Evolutionary conservation across 1,140 invertebrate genomes (phyloP).

Genomic region (Mycetomoellerius zeteki): DNA sequence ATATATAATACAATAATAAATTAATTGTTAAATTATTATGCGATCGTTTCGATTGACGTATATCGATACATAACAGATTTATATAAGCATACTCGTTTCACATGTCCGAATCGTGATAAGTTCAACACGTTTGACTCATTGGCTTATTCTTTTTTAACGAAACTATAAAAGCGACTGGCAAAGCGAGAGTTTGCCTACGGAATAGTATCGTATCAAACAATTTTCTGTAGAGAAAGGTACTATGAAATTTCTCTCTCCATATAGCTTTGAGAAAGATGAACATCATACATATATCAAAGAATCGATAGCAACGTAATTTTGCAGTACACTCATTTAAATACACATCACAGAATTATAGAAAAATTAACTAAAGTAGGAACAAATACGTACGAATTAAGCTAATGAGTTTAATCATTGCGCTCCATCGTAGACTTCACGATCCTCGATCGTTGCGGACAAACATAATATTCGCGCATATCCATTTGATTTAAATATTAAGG

Average conservation of each 20-base stretch:
- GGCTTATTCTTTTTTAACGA: constrained; percentile 16
- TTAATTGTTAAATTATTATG: constrained; percentile 34
- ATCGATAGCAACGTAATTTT: background rate
- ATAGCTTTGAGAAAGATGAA: background rate
- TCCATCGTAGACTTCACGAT: constrained; percentile 46
- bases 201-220: background rate
- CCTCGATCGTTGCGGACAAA: constrained; percentile 35
- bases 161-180: background rate
- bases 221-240: constrained; percentile 9
- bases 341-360: background rate
- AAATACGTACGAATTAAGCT: constrained; percentile 9
- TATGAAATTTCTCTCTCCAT: background rate
- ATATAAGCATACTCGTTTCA: background rate
- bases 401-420: constrained; percentile 36
- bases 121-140: background rate
- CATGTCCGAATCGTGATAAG: constrained; percentile 1
- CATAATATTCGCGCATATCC: constrained; percentile 21
- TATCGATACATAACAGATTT: constrained; percentile 46
- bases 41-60: constrained; percentile 5
- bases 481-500: constrained; percentile 41
- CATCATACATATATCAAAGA: background rate
- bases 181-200: constrained; percentile 18
- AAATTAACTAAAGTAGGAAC: constrained; percentile 17
- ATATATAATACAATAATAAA: constrained; percentile 40
- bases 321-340: constrained; percentile 8